Evolutionary conservation across 35 echinoderm and acorn worm genomes (phyloP), one percentile per base, ranked within the genome.

Genomic region (Ophioderma brevispina): DNA sequence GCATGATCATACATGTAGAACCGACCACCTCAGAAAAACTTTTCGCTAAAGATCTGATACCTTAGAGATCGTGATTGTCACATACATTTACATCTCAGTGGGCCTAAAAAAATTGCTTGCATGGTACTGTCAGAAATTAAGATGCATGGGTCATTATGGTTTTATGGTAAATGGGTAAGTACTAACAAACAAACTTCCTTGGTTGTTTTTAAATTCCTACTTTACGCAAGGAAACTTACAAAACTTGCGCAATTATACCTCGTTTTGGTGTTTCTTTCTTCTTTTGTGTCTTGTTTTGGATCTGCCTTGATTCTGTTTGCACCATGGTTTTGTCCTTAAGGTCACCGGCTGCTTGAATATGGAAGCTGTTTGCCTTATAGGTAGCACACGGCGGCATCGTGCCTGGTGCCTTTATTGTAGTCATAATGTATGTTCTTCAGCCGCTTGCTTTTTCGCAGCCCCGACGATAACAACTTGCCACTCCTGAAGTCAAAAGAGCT

Each of bases 271-370:
- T 89, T 79, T 98, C 96, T 82, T 94, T 98, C 85, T 79, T 98
- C 96, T 82, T 94, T 98, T 23, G 93, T 91, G 81, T 98, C 96
- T 84, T 95, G 96, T 80, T 98, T 98, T 0, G 90, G 93, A 77
- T 98, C 96, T 33, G 96, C 89, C 82, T 92, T 95, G 36, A 90
- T 94, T 40, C 94, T 89, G 81, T 94, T 98, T 25, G 87, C 76
- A 0, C 76, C 79, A 38, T 98, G 96, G 42, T 95, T n/a, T 95
- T 39, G 93, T 93, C 42, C 92, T 92, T 34, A 92, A 82, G 10
- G 96, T 98, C 8, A 98, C 96, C 8, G 96, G 96, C 75, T 98
- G 96, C 83, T 98, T 98, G 84, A 98, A 98, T 55, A 98, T 98
- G 32, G 96, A 98, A 14, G 96, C 96, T 28, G 96, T 98, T 87